phyloP scores from a whole-genome alignment of 2,113 vertebrate species.

The Agapornis roseicollis region DNA sequence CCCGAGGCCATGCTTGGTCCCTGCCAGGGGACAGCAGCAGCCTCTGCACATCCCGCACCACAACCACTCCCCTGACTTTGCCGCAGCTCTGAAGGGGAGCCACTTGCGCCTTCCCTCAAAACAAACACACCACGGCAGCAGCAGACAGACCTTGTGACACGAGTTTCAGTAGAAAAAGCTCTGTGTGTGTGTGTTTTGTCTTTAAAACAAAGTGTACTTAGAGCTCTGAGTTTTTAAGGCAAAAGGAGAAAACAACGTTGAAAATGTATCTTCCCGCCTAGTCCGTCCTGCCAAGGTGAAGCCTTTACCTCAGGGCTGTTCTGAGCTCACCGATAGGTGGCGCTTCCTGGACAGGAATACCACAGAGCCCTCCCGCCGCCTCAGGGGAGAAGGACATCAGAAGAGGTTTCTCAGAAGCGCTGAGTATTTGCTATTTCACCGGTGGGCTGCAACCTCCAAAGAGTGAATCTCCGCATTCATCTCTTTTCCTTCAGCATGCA shows the following conservation, averaged over 20 bases:
- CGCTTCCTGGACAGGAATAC: rapidly evolving
- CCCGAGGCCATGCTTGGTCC: neutral
- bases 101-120: rapidly evolving
- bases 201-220: neutral
- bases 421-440: neutral
- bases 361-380: rapidly evolving
- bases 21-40: neutral
- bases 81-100: neutral
- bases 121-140: neutral
- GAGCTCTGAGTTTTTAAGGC: neutral
- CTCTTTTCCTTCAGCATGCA: neutral
- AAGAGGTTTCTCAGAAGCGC: neutral
- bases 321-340: rapidly evolving
- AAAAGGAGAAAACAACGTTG: neutral
- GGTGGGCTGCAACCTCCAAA: neutral
- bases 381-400: neutral
- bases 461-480: neutral
- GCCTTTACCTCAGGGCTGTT: neutral
- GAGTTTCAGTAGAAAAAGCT: neutral
- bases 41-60: neutral
- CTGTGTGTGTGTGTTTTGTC: too few species aligned
- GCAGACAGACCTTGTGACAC: neutral
- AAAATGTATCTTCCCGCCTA: rapidly evolving
- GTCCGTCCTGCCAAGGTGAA: neutral
- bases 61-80: rapidly evolving